A percentile compares a stretch with the other conserved stretches of the same genome.
Conservation (phyloP, 2,888 invertebrate genomes). For the Aphelenchoides bicaudatus region DNA sequence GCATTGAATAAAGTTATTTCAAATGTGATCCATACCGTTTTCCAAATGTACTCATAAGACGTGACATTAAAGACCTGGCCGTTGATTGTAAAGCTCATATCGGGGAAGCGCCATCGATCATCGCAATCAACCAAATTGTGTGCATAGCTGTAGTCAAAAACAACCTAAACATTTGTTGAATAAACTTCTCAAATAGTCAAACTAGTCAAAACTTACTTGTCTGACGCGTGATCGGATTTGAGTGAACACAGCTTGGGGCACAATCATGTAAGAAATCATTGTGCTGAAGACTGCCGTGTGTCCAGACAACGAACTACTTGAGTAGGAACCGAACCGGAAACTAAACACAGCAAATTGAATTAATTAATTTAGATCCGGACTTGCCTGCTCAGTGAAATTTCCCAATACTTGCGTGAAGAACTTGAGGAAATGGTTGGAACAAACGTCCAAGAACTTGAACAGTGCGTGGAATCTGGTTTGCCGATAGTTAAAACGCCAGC, state of each 20-base stretch:
- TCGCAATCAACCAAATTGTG: conserved; percentile 15
- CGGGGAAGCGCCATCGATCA: conserved; percentile 1
- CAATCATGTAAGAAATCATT: conserved; percentile 13
- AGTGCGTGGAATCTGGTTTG: not conserved
- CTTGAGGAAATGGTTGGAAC: not conserved
- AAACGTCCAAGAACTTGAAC: not conserved
- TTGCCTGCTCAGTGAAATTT: not conserved
- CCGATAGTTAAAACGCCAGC: conserved; percentile 5
- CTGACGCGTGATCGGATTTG: not conserved
- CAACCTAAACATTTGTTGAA: too few species aligned
- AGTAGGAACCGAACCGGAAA: conserved; percentile 1
- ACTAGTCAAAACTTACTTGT: too few species aligned
- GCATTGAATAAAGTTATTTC: not conserved
- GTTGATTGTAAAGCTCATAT: conserved; percentile 5
- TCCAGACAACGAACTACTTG: not conserved
- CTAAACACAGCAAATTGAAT: conserved; percentile 1
- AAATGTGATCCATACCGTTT: conserved; percentile 14
- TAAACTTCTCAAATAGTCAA: too few species aligned
- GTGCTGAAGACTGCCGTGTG: conserved; percentile 17
- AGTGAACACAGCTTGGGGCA: not conserved
- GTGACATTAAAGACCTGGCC: conserved; percentile 14
- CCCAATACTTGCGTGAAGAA: not conserved
- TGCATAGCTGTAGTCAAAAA: conserved; percentile 2
- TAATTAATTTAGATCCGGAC: conserved; percentile 1
- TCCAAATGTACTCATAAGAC: conserved; percentile 13